A percentile compares a stretch with the other conserved stretches of the same genome.
phyloP scores from a whole-genome alignment of 2,113 vertebrate species.

The Cercocebus atys region DNA sequence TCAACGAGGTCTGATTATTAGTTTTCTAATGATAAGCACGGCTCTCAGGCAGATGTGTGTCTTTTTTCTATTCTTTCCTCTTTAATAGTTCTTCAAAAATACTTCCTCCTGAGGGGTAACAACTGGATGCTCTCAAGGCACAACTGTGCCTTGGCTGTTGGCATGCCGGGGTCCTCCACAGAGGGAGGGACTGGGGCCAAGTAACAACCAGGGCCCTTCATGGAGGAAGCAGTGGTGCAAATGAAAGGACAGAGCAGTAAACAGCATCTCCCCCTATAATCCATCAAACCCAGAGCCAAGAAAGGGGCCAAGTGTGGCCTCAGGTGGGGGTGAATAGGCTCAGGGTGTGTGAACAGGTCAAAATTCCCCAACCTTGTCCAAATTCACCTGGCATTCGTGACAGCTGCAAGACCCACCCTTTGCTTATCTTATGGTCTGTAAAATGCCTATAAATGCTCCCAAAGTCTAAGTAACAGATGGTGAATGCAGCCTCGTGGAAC shows the following conservation, averaged over 20 bases:
- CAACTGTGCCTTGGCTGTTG: too few relatives aligned
- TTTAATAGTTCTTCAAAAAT: background rate
- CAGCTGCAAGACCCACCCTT: background rate
- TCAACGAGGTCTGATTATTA: background rate
- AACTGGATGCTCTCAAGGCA: background rate
- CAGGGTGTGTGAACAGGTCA: too few relatives aligned
- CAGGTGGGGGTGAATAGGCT: background rate
- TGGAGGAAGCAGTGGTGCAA: background rate
- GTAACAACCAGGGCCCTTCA: too few relatives aligned
- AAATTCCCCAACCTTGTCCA: background rate
- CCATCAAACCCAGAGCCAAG: background rate
- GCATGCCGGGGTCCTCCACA: rapidly evolving
- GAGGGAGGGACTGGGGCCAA: background rate
- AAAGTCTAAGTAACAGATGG: rapidly evolving
- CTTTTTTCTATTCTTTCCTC: too few relatives aligned
- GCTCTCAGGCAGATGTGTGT: background rate
- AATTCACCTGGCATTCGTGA: background rate
- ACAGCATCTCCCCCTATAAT: background rate
- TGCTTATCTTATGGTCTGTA: background rate
- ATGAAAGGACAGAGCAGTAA: background rate
- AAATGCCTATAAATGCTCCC: rapidly evolving
- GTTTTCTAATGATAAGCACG: background rate
- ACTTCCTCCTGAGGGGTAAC: background rate
- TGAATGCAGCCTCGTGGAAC: background rate
- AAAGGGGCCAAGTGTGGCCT: background rate